Evolutionary conservation across 30 jellyfish, hydroid and myxozoan species (phyloP), one percentile per base, ranked within the genome.

Genomic region (Aurelia coerulea): DNA sequence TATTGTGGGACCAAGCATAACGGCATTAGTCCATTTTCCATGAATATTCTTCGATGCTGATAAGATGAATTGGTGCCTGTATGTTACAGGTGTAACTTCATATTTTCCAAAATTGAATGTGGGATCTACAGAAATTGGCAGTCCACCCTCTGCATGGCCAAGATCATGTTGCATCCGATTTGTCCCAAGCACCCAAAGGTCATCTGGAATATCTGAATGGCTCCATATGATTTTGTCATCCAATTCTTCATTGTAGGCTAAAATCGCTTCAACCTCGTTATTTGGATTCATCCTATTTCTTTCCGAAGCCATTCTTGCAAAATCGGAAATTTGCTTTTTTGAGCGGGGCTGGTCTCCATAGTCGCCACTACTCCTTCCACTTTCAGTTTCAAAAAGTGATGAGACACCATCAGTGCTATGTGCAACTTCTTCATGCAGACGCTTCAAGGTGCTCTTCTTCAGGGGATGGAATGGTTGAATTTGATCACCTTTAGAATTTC

Each of bases 311-410:
- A 37, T 37, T 37, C 46, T 37, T 37, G 76, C 23, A 16, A 65
- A 37, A 65, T 65, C 76, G 3, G 33, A 15, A 37, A 65, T 65
- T 65, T 65, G 76, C 33, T 65, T 65, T 37, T 65, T 65, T 31
- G 76, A 65, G 2, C 76, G 23, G 2, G 76, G 76, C 33, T 15
- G n/a, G 46, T 65, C 76, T 31, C 76, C 76, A 31, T 65, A 65
- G 33, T 65, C 76, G 46, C 33, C 2, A 41, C 9, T 41, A 16
- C n/a, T 65, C 35, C 3, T 65, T 12, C 3, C 49, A n/a, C 2
- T 12, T 31, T 10, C 33, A 31, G 2, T 6, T 16, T 12, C 76
- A 12, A 15, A 12, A 65, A 15, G 42, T 12, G 23, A 65, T 12
- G 33, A 12, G 16, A 3, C 42, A 65, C 49, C 76, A 65, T 2